Conservation (phyloP, 2,888 invertebrate species). For the Hirtodrosophila confusa region DNA sequence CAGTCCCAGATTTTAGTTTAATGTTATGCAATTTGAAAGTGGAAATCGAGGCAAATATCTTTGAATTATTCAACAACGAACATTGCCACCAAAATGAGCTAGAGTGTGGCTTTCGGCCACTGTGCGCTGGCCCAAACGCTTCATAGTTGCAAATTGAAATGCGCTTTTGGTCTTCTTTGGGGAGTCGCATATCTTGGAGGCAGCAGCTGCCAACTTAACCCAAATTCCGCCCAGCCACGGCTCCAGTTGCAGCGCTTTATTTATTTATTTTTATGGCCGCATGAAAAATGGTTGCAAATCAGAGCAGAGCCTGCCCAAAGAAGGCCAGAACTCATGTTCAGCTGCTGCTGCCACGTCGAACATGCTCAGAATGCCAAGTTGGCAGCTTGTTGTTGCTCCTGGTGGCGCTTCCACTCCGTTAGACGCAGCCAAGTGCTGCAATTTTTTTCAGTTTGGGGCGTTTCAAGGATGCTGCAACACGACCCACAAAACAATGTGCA, state of each 20-base stretch:
- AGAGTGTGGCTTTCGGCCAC: no score
- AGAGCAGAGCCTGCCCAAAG: conserved; percentile 20
- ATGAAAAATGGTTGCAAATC: conserved; percentile 76
- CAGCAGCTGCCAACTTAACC: conserved; percentile 73
- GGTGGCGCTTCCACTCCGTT: conserved; percentile 48
- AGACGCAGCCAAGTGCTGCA: conserved; percentile 65
- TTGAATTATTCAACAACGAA: no score
- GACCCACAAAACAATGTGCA: conserved; percentile 65
- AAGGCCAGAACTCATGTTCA: conserved; percentile 47
- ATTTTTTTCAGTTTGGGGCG: conserved; percentile 33
- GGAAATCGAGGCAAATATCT: no score
- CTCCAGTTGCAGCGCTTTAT: conserved; percentile 43
- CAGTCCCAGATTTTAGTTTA: no score
- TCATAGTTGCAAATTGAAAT: conserved; percentile 52
- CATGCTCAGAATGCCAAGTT: conserved; percentile 69
- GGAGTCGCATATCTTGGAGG: conserved; percentile 37
- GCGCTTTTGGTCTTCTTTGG: conserved; percentile 9
- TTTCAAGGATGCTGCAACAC: conserved; percentile 74
- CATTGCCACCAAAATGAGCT: no score
- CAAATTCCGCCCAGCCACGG: conserved; percentile 44
- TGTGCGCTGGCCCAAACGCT: conserved; percentile 19
- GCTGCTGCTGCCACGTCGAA: conserved; percentile 58
- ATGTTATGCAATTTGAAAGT: no score
- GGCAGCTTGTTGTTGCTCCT: conserved; percentile 5
- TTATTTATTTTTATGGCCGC: conserved; percentile 72